A percentile compares a stretch with the other conserved stretches of the same genome.
Conservation (phyloP, 2,888 invertebrate genomes). For the Linyphia triangularis region DNA sequence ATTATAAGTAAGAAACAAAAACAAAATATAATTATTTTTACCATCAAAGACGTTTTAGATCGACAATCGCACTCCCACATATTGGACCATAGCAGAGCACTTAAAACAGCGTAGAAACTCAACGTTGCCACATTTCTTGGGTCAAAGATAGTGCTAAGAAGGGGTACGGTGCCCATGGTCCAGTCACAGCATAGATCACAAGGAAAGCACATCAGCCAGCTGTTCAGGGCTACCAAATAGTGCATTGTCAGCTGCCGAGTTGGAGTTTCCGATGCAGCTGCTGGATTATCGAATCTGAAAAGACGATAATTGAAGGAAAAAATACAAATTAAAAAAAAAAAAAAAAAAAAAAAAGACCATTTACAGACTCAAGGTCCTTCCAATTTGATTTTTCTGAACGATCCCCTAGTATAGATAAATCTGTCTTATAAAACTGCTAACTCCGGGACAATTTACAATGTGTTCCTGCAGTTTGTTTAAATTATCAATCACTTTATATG, state of each 20-base stretch:
- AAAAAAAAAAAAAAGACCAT: too few relatives aligned
- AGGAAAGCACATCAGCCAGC: constrained; percentile 93
- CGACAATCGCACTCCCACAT: constrained; percentile 48
- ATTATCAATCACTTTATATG: too few relatives aligned
- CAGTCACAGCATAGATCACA: constrained; percentile 96
- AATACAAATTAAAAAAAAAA: background rate
- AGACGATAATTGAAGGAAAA: background rate
- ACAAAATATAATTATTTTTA: too few relatives aligned
- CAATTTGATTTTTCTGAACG: too few relatives aligned
- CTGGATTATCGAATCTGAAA: constrained; percentile 96
- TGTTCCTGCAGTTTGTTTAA: too few relatives aligned
- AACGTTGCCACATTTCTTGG: constrained; percentile 88
- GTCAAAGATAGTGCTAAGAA: constrained; percentile 89
- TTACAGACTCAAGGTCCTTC: too few relatives aligned
- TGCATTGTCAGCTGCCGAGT: constrained; percentile 94
- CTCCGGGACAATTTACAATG: too few relatives aligned
- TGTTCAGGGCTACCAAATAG: constrained; percentile 93
- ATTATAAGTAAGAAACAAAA: too few relatives aligned
- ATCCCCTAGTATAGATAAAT: too few relatives aligned
- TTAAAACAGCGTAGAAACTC: constrained; percentile 55
- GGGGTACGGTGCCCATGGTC: constrained; percentile 97
- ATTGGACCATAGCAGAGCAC: constrained; percentile 39
- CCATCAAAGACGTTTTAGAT: constrained; percentile 60
- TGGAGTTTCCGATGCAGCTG: constrained; percentile 91
- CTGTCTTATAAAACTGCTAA: too few relatives aligned